A percentile compares a stretch with the other conserved stretches of the same genome.
These are phyloP conservation scores for Lasioglossum leucozonium DNA, from an alignment of 2,888 invertebrate species.

Conservation along the genomic window DNA sequence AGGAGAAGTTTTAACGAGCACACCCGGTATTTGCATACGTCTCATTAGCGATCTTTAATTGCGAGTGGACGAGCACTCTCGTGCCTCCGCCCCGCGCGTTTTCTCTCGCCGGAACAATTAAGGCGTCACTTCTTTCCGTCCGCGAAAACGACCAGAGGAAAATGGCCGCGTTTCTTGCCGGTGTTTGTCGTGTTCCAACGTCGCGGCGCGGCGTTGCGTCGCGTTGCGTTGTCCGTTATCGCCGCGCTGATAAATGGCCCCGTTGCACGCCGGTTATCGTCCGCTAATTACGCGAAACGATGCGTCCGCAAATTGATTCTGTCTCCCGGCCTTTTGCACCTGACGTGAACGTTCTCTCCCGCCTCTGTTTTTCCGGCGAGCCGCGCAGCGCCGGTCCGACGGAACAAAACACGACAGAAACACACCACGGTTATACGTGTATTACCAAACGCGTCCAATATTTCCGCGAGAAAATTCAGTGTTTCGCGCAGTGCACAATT, in stretches of 20 bases:
- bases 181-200: background rate
- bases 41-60: conserved; percentile 75
- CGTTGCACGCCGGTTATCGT: conserved; percentile 16
- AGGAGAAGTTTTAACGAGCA: conserved; percentile 63
- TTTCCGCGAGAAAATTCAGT: background rate
- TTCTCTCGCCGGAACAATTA: conserved; percentile 56
- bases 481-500: background rate
- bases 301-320: conserved; percentile 15
- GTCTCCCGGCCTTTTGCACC: background rate
- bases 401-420: background rate
- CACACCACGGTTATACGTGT: background rate
- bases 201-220: background rate
- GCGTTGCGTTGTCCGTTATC: conserved; percentile 25
- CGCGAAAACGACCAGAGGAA: background rate
- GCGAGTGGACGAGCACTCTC: conserved; percentile 56
- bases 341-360: background rate
- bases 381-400: background rate
- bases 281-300: conserved; percentile 30
- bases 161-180: background rate
- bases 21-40: conserved; percentile 71
- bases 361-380: conserved; percentile 2
- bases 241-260: conserved; percentile 39
- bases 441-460: background rate
- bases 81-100: conserved; percentile 22
- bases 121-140: conserved; percentile 25